Conservation (phyloP, 2,113 vertebrate genomes). For the Carettochelys insculpta region DNA sequence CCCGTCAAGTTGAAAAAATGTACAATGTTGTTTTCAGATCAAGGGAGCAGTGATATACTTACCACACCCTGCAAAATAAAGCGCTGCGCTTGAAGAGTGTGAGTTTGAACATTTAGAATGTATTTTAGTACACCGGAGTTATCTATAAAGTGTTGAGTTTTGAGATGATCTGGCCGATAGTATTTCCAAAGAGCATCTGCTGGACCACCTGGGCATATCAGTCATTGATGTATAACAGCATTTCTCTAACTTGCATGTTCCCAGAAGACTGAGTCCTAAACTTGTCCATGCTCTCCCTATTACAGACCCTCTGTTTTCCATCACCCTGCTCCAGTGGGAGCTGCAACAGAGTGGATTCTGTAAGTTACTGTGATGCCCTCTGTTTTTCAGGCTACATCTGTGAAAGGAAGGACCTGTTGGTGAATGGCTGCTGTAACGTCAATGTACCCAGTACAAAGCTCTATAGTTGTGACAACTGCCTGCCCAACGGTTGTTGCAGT, state of each 20-base stretch:
- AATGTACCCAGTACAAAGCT: constrained; percentile 80
- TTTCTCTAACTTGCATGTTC: not conserved
- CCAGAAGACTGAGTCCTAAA: not conserved
- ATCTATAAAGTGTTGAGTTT: not conserved
- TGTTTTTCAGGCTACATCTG: constrained; percentile 90
- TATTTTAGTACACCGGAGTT: not conserved
- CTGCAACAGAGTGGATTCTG: fast-evolving
- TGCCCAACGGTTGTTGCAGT: constrained; percentile 91
- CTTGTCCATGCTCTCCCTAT: not conserved
- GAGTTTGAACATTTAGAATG: not conserved
- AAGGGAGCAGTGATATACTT: not conserved
- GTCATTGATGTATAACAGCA: not conserved
- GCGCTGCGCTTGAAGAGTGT: not conserved
- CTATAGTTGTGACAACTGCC: constrained; percentile 90
- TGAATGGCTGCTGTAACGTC: constrained; percentile 92
- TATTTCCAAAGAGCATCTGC: not conserved
- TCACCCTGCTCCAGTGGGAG: fast-evolving
- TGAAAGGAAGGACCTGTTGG: constrained; percentile 91
- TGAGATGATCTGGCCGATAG: not conserved
- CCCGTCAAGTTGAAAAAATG: not conserved
- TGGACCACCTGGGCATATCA: not conserved
- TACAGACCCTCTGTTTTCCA: not conserved
- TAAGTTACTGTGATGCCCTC: not conserved
- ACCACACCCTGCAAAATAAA: not conserved
- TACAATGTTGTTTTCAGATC: not conserved